A percentile compares a stretch with the other conserved stretches of the same genome.
Evolutionary conservation across 2,797 vertebrate genomes (phyloP).

Genomic region (Steatocranus sp.): DNA sequence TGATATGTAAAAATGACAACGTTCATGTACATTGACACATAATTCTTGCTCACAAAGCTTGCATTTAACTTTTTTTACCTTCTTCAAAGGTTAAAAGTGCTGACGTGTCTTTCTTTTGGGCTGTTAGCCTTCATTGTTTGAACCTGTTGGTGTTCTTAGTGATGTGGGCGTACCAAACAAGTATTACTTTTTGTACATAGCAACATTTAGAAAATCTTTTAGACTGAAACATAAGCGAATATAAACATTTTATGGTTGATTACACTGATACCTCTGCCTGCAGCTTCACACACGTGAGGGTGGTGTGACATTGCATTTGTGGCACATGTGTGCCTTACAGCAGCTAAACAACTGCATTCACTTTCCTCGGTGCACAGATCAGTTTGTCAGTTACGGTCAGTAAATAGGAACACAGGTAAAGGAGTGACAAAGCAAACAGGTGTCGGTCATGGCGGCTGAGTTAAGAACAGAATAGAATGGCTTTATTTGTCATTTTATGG

Average conservation of each 20-base stretch:
- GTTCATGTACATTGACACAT: not conserved
- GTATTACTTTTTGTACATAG: not conserved
- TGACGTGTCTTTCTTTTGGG: not conserved
- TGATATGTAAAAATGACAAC: not conserved
- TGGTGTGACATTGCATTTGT: not conserved
- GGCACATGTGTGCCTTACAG: not conserved
- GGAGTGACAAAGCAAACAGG: not conserved
- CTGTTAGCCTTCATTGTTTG: not conserved
- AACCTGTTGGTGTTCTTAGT: not conserved
- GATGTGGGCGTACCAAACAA: not conserved
- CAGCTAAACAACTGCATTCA: not conserved
- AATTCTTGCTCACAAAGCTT: not conserved
- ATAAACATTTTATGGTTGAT: not conserved
- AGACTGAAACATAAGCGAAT: not conserved
- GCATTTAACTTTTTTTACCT: not conserved
- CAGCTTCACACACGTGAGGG: not conserved
- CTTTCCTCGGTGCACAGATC: not conserved
- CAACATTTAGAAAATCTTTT: not conserved
- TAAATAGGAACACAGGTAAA: not conserved
- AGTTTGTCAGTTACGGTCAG: not conserved
- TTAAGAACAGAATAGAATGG: not conserved
- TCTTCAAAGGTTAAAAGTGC: not conserved
- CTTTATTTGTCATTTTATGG: not conserved
- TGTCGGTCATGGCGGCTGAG: not conserved
- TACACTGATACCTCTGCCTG: not conserved